Evolutionary conservation across 2,888 invertebrate species (phyloP).

Genomic region (Epinotia demarniana): DNA sequence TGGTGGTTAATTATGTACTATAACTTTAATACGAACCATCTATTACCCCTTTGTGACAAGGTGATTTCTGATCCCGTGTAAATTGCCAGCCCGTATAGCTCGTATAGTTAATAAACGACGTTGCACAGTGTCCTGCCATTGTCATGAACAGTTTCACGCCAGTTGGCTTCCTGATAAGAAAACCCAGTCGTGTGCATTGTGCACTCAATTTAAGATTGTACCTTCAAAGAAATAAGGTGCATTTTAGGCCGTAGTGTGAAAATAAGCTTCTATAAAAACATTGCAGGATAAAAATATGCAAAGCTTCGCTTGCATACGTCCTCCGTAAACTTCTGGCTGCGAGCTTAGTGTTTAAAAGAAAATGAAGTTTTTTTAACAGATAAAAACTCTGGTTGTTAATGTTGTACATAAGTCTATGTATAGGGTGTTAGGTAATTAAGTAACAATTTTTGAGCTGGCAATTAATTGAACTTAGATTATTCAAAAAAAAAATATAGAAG

Average conservation of each 20-base stretch:
- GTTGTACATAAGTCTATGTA: not conserved
- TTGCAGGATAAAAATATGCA: conserved; percentile 1
- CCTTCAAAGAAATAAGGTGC: not conserved
- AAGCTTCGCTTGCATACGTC: not conserved
- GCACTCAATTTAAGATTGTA: not conserved
- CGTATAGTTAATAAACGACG: not conserved
- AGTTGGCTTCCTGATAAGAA: conserved; percentile 12
- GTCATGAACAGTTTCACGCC: conserved; percentile 9
- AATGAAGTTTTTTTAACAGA: not conserved
- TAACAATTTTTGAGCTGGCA: not conserved
- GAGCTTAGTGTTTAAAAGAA: not conserved
- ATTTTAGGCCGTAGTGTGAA: not conserved
- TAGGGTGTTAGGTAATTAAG: not conserved
- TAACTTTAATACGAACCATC: not conserved
- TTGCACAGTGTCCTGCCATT: not conserved
- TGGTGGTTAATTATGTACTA: not conserved
- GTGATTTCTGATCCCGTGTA: not conserved
- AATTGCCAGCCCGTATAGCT: not conserved
- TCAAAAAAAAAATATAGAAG: no score
- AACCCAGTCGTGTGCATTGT: not conserved
- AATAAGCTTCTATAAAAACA: not conserved
- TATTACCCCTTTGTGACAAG: not conserved
- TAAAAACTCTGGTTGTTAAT: not conserved
- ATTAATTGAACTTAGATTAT: no score
- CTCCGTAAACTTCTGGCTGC: not conserved